A percentile compares a stretch with the other conserved stretches of the same genome.
phyloP scores from a whole-genome alignment of 2,797 vertebrate species.

The Iguana delicatissima region DNA sequence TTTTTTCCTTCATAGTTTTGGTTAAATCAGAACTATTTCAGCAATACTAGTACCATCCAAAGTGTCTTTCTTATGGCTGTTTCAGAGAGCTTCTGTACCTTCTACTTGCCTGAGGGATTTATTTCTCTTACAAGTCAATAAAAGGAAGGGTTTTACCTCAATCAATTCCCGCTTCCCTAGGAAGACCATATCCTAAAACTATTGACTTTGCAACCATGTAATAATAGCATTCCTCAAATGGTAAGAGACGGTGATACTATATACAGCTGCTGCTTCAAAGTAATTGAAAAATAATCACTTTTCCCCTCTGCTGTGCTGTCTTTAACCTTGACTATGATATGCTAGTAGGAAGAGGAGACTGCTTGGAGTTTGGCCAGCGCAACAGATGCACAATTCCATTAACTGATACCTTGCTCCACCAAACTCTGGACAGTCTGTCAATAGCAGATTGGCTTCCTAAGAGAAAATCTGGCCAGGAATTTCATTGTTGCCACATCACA shows the following conservation, averaged over 20 bases:
- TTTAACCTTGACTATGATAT: slow-evolving; percentile 24
- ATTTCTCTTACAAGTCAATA: background rate
- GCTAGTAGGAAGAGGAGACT: background rate
- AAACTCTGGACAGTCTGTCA: background rate
- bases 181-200: background rate
- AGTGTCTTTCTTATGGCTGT: background rate
- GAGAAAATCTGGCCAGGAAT: slow-evolving; percentile 14
- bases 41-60: background rate
- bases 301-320: slow-evolving; percentile 24
- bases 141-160: background rate
- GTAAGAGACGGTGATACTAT: background rate
- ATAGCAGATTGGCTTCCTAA: slow-evolving; percentile 5
- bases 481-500: background rate
- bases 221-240: background rate
- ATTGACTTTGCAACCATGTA: slow-evolving; percentile 8
- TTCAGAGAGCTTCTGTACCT: background rate
- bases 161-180: background rate
- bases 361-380: slow-evolving; percentile 20
- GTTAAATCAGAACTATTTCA: background rate
- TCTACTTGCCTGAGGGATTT: background rate
- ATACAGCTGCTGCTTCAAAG: background rate
- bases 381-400: slow-evolving; percentile 4
- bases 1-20: background rate
- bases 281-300: background rate
- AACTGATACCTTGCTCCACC: background rate